phyloP scores from a whole-genome alignment of 2,113 vertebrate species.

The Siniperca knerii region DNA sequence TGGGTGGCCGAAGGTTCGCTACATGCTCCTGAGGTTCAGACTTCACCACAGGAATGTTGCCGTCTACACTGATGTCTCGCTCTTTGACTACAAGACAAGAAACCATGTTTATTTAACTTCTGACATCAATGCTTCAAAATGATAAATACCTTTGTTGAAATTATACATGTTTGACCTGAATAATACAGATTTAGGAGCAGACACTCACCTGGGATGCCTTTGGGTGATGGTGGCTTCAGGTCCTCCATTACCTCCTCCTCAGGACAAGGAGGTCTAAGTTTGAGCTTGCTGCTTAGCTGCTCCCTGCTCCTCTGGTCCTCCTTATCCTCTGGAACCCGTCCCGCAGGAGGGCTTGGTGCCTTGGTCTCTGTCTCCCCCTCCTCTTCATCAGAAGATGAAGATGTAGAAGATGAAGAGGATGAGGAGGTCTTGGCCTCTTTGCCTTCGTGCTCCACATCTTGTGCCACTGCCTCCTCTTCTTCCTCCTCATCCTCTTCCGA shows the following conservation, averaged over 20 bases:
- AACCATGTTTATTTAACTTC: neutral
- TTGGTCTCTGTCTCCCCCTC: conserved; percentile 52
- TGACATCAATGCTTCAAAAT: neutral
- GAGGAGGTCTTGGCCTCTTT: conserved; percentile 65
- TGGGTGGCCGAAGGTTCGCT: conserved; percentile 72
- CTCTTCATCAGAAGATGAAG: conserved; percentile 77
- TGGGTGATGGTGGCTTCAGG: conserved; percentile 70
- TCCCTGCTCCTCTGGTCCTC: conserved; percentile 53
- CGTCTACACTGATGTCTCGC: conserved; percentile 64
- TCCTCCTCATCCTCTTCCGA: conserved; percentile 85
- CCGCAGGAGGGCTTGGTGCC: conserved; percentile 56
- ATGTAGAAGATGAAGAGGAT: conserved; percentile 75
- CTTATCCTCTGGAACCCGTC: conserved; percentile 45
- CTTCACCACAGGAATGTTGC: conserved; percentile 72
- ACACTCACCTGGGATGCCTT: conserved; percentile 71
- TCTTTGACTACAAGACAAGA: conserved; percentile 77
- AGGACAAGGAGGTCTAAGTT: conserved; percentile 64
- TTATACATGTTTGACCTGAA: neutral
- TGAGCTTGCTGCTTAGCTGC: conserved; percentile 44
- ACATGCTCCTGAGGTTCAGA: conserved; percentile 76
- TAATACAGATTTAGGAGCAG: neutral
- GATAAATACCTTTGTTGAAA: neutral
- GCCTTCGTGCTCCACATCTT: conserved; percentile 46
- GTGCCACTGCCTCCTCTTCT: conserved; percentile 69
- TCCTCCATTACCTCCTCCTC: conserved; percentile 58